Conservation (phyloP, 2,797 vertebrate genomes). For the Cyclopterus lumpus region DNA sequence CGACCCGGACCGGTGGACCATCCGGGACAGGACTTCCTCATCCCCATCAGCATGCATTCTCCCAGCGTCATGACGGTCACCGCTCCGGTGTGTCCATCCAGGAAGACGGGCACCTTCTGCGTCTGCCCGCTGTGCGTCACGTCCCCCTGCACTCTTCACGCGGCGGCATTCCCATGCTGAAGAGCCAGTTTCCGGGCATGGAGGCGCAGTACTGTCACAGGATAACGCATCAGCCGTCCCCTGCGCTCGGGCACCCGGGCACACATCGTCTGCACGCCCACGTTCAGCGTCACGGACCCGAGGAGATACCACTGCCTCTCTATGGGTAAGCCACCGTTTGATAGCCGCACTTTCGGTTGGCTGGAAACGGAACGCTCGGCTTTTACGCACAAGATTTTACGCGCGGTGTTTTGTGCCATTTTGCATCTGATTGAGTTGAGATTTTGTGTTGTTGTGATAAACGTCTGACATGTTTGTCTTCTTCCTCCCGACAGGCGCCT, state of each 20-base stretch:
- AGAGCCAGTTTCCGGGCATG: slow-evolving; percentile 88
- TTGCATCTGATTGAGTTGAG: neutral
- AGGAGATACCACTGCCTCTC: slow-evolving; percentile 96
- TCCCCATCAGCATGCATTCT: slow-evolving; percentile 94
- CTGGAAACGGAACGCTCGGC: neutral
- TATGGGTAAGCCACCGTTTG: slow-evolving; percentile 88
- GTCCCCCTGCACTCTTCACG: slow-evolving; percentile 93
- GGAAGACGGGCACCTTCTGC: slow-evolving; percentile 94
- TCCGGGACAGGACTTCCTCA: slow-evolving; percentile 91
- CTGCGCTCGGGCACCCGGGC: slow-evolving; percentile 86
- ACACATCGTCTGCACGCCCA: slow-evolving; percentile 83
- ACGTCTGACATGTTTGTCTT: neutral
- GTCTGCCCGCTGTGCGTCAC: slow-evolving; percentile 96
- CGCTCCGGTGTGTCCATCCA: slow-evolving; percentile 90
- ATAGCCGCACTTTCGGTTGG: neutral
- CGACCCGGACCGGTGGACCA: slow-evolving; percentile 87
- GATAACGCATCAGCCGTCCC: slow-evolving; percentile 84
- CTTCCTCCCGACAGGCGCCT: slow-evolving; percentile 80
- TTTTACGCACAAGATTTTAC: slow-evolving; percentile 4
- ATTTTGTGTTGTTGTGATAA: neutral
- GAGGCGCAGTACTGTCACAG: slow-evolving; percentile 92
- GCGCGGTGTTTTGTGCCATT: neutral
- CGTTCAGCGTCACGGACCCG: slow-evolving; percentile 95
- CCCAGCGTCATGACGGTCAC: slow-evolving; percentile 91
- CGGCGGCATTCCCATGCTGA: slow-evolving; percentile 88